Base-by-base conservation (phyloP, 2,113 vertebrate genomes). In the Perca schrenkii region DNA sequence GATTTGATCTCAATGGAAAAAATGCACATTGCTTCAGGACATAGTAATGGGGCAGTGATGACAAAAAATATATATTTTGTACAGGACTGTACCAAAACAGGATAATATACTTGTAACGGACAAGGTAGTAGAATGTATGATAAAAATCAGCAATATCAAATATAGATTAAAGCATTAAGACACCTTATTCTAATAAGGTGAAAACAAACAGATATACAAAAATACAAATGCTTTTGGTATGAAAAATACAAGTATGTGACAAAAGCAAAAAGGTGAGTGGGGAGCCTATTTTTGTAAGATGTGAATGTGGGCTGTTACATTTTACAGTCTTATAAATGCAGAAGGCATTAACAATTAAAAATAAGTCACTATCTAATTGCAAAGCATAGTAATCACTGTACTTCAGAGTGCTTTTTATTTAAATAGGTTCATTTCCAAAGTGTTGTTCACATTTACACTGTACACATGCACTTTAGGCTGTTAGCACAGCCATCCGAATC, bases 401-500 rank as follows among this genome's bases (percentile, higher is more conserved):
- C 36, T 66, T 74, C 22, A 91, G 65, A 66, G 60, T 79, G 0
- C 5, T 70, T 86, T 85, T 92, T 87, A 91, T 91, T 92, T 87
- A 85, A 88, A 89, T 86, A 88, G n/a, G 76, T 72, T 88, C 2
- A 85, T 86, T 87, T 91, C 68, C 52, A 85, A 77, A 80, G 58
- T 76, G 50, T 85, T 65, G 70, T 82, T 80, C 77, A 90, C 90
- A 92, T 92, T 86, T 88, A 86, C 74, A 88, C 77, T 88, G 74
- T 90, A 91, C 84, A 91, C 89, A 89, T 87, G 89, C 85, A 88
- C 21, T n/a, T 78, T 12, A 68, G 68, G 65, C 79, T 83, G 69
- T 68, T 62, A 64, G 52, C 25, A 66, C 77, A 85, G 63, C 62
- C 49, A 83, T 82, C 58, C 49, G 57, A 75, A 77, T 62, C 46